Evolutionary conservation across 1,140 invertebrate species (phyloP), one percentile per base, ranked within the genome.

Genomic region (Myzus persicae): DNA sequence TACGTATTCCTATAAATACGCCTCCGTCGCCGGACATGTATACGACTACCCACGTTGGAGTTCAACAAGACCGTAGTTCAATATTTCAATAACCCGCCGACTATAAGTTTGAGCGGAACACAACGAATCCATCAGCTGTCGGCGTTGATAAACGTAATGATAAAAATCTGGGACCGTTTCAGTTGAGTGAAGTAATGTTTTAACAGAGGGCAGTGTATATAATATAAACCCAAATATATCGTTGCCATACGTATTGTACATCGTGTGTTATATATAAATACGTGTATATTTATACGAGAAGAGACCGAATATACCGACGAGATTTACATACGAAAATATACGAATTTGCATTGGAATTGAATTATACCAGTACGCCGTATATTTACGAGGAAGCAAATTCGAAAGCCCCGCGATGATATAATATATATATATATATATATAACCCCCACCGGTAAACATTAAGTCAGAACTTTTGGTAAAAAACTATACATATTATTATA

Each of bases 41-140:
- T 67, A 0, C 2, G 4, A 67, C 11, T 9, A 9, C 11, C 20
- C 22, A 0, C 4, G 4, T n/a, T n/a, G 5, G 4, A 18, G 59
- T 1, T 14, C 14, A 18, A n/a, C 31, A 31, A 14, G 18, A 51
- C 18, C 14, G 31, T 76, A 76, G 4, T 76, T n/a, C 1, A 76
- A 20, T n/a, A n/a, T 76, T 76, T n/a, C 59, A n/a, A 76, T n/a
- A 76, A n/a, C 14, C n/a, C 14, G 14, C 36, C 14, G 59, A 76
- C 31, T 1, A n/a, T n/a, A 76, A 24, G n/a, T n/a, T 76, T n/a
- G 31, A 4, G 14, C 0, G 14, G 4, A 76, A 76, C 31, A 76
- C 14, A n/a, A 76, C 31, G 59, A 76, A 36, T 6, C 14, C 31
- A 76, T 76, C 31, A 36, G 31, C 59, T 76, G 59, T 76, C 59